phyloP scores from a whole-genome alignment of 2,797 vertebrate species.

The Otolemur crassicaudatus region DNA sequence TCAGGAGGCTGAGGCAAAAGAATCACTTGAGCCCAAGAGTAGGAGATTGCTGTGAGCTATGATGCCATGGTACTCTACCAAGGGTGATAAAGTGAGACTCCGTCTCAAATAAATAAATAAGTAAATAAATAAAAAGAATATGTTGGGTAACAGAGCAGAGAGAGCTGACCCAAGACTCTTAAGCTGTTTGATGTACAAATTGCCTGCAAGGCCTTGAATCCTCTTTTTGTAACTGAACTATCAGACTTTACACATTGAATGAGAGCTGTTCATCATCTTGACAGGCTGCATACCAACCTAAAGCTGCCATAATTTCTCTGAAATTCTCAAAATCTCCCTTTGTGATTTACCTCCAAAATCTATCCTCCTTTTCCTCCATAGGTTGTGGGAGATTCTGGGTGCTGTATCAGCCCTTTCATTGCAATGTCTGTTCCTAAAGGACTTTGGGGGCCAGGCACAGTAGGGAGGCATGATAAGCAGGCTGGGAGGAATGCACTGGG shows the following conservation, averaged over 20 bases:
- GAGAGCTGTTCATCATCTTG: constrained; percentile 16
- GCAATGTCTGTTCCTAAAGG: background rate
- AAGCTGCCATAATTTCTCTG: constrained; percentile 44
- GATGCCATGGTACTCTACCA: too few species aligned
- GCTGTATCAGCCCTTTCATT: background rate
- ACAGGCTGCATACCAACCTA: background rate
- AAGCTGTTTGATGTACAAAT: constrained; percentile 40
- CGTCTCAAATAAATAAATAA: too few species aligned
- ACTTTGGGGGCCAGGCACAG: background rate
- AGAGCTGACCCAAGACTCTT: background rate
- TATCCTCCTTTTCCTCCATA: background rate
- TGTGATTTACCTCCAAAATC: constrained; percentile 24
- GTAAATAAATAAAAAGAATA: background rate
- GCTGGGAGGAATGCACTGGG: background rate
- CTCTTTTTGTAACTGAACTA: constrained; percentile 8
- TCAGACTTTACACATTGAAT: background rate
- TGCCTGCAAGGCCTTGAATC: constrained; percentile 7
- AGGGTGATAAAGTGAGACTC: too few species aligned
- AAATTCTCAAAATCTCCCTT: constrained; percentile 30
- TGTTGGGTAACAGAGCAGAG: background rate
- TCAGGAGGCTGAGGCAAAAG: too few species aligned
- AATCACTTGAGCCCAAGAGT: too few species aligned
- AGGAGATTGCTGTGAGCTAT: too few species aligned
- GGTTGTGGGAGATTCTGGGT: background rate
- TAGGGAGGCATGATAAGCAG: background rate